These are phyloP conservation scores for Nephotettix cincticeps DNA, from an alignment of 1,140 invertebrate genomes.

Conservation along the genomic window DNA sequence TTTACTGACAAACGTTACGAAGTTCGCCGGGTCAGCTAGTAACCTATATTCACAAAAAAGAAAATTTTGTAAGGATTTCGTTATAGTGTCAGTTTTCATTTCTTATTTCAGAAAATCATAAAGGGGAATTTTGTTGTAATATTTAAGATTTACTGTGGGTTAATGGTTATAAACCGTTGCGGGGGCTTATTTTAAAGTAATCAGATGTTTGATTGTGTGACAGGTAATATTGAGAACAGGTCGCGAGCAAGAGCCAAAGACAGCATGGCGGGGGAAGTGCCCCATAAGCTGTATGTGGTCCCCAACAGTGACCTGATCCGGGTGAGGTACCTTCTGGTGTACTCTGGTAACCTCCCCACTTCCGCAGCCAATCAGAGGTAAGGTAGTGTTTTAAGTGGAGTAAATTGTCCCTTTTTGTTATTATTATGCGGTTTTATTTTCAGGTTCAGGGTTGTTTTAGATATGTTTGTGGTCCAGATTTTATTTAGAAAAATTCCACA, in stretches of 20 bases:
- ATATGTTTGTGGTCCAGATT: too few species aligned
- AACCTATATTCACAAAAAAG: too few species aligned
- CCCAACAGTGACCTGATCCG: conserved; percentile 73
- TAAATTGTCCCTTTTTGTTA: too few species aligned
- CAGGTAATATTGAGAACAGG: conserved; percentile 40
- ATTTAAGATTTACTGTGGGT: neutral
- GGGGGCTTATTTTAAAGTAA: conserved; percentile 2
- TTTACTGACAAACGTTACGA: too few species aligned
- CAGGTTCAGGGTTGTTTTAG: too few species aligned
- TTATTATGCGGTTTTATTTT: too few species aligned
- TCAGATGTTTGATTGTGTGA: too few species aligned
- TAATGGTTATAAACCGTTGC: neutral
- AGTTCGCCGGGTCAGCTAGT: too few species aligned
- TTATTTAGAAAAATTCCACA: too few species aligned
- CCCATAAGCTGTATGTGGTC: conserved; percentile 71
- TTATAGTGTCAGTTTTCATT: too few species aligned
- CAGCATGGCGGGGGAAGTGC: conserved; percentile 57
- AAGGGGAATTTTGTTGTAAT: neutral
- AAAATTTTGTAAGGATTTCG: too few species aligned
- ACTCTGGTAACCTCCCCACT: conserved; percentile 9
- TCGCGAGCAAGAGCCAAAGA: conserved; percentile 47
- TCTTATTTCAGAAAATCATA: neutral
- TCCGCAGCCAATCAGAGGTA: neutral
- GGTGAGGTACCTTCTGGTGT: conserved; percentile 75
- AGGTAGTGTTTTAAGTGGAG: too few species aligned